Evolutionary conservation across 2,888 invertebrate species (phyloP).

Genomic region (Ormyrus rosae): DNA sequence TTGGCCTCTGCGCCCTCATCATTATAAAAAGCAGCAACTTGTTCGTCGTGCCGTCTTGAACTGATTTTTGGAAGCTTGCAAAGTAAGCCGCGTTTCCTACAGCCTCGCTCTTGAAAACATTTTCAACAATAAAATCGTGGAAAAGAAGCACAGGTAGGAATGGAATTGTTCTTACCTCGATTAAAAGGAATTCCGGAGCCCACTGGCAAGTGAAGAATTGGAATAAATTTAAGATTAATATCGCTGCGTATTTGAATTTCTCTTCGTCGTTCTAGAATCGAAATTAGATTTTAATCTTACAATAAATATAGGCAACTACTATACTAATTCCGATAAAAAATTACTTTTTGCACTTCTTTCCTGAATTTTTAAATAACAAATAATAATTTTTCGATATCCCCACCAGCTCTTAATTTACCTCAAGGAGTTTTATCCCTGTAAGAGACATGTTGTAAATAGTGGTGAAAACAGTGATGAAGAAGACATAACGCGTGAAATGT

Average conservation of each 20-base stretch:
- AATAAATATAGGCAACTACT: too few relatives aligned
- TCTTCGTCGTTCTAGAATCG: neutral
- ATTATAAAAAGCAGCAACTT: constrained; percentile 27
- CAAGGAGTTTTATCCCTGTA: constrained; percentile 4
- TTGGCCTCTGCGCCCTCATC: constrained; percentile 29
- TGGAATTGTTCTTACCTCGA: constrained; percentile 19
- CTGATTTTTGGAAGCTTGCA: constrained; percentile 4
- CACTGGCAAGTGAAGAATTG: constrained; percentile 40
- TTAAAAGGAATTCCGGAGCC: constrained; percentile 29
- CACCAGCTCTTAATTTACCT: constrained; percentile 8
- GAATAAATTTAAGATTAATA: constrained; percentile 12
- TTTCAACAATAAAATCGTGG: too few relatives aligned
- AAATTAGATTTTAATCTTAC: neutral
- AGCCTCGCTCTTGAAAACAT: constrained; percentile 15
- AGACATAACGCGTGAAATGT: constrained; percentile 2
- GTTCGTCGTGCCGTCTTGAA: neutral
- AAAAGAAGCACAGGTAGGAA: neutral
- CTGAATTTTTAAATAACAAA: too few relatives aligned
- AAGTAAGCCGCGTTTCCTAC: constrained; percentile 29
- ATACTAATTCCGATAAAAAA: too few relatives aligned
- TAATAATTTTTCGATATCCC: too few relatives aligned
- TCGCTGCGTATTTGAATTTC: neutral
- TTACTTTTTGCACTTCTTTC: too few relatives aligned
- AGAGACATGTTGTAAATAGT: constrained; percentile 24
- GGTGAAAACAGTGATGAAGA: neutral